These are phyloP conservation scores for Macrostomum lignano DNA, from an alignment of 1,140 invertebrate species.

Conservation along the genomic window DNA sequence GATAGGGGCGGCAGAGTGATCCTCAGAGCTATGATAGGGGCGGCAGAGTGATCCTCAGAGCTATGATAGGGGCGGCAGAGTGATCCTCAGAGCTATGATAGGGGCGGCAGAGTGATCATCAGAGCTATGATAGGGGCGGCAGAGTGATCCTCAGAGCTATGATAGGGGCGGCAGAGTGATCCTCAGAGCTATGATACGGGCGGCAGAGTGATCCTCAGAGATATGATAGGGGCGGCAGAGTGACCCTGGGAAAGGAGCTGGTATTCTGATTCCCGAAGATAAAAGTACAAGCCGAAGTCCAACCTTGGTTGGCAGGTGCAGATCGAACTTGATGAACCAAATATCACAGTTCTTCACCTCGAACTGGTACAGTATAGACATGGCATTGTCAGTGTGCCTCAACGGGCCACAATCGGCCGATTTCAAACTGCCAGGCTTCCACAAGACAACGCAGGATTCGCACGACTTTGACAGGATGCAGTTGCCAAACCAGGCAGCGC, in stretches of 20 bases:
- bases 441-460: neutral
- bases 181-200: too few relatives aligned
- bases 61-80: too few relatives aligned
- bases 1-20: too few relatives aligned
- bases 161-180: too few relatives aligned
- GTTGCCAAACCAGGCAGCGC: conserved; percentile 2
- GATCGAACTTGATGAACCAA: conserved; percentile 5
- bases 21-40: too few relatives aligned
- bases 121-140: too few relatives aligned
- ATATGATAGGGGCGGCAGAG: too few relatives aligned
- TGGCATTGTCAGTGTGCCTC: neutral
- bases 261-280: conserved; percentile 1
- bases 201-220: too few relatives aligned
- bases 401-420: neutral
- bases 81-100: too few relatives aligned
- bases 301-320: neutral
- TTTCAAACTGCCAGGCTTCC: neutral
- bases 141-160: too few relatives aligned
- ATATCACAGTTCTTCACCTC: conserved; percentile 1
- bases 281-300: conserved; percentile 1
- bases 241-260: neutral
- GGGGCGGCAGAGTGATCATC: too few relatives aligned
- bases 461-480: conserved; percentile 3
- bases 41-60: too few relatives aligned
- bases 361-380: conserved; percentile 3